A percentile compares a stretch with the other conserved stretches of the same genome.
Evolutionary conservation across 2,888 invertebrate species (phyloP).

Genomic region (Gastrophysa polygoni): DNA sequence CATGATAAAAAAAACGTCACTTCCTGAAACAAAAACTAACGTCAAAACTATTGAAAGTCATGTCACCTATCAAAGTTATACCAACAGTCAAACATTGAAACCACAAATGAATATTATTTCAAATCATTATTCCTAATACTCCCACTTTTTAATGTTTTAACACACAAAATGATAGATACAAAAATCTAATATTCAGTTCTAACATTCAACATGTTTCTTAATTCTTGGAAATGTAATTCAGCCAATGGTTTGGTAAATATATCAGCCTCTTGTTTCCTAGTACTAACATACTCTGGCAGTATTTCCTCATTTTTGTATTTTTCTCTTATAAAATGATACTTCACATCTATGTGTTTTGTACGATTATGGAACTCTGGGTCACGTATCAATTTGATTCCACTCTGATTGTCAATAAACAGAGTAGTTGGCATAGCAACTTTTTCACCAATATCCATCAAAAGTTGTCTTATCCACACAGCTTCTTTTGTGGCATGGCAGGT

Average conservation of each 20-base stretch:
- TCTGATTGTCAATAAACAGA: slow-evolving; percentile 17
- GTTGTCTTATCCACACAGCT: slow-evolving; percentile 30
- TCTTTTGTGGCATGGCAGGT: slow-evolving; percentile 35
- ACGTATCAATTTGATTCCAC: slow-evolving; percentile 5
- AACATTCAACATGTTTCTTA: background rate
- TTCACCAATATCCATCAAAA: slow-evolving; percentile 1
- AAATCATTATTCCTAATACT: background rate
- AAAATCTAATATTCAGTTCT: background rate
- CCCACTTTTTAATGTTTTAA: background rate
- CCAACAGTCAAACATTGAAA: no score
- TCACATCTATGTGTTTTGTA: slow-evolving; percentile 15
- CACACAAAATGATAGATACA: background rate
- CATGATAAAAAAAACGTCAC: no score
- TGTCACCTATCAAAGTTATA: no score
- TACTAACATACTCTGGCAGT: slow-evolving; percentile 1
- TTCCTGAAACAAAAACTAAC: no score
- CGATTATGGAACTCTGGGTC: slow-evolving; percentile 18
- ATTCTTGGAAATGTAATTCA: background rate
- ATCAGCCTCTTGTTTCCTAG: slow-evolving; percentile 14
- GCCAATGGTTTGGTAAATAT: slow-evolving; percentile 1
- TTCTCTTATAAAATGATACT: slow-evolving; percentile 17
- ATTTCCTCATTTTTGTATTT: background rate
- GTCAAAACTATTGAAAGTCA: no score
- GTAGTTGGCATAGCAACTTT: slow-evolving; percentile 12
- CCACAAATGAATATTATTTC: no score